Evolutionary conservation across 53 echinoderm and acorn worm species (phyloP).

Genomic region (Holothuria leucospilota): DNA sequence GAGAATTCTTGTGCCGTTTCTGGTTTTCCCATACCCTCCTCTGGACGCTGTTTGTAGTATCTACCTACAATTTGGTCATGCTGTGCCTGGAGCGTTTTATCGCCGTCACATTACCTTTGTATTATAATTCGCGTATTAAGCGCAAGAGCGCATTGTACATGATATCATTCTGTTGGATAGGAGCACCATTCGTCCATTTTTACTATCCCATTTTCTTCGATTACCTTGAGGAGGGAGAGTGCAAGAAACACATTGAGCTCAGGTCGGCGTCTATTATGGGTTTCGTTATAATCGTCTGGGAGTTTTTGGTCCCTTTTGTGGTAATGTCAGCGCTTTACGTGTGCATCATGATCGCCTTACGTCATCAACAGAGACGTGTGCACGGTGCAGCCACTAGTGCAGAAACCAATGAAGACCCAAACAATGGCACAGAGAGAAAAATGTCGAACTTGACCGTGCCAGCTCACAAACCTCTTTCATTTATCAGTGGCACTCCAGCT

Average conservation of each 20-base stretch:
- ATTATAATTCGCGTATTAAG: constrained; percentile 15
- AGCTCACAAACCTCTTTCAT: constrained; percentile 2
- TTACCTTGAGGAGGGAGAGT: constrained; percentile 49
- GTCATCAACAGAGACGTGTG: constrained; percentile 63
- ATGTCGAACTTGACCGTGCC: constrained; percentile 39
- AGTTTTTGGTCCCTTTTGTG: constrained; percentile 71
- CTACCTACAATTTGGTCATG: constrained; percentile 68
- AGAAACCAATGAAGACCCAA: background rate
- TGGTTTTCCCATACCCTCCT: constrained; percentile 70
- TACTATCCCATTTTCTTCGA: constrained; percentile 68
- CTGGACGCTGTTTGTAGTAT: constrained; percentile 66
- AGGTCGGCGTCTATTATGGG: constrained; percentile 55
- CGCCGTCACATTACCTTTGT: constrained; percentile 64
- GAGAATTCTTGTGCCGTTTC: constrained; percentile 63
- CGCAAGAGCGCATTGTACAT: constrained; percentile 27
- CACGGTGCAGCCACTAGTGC: background rate
- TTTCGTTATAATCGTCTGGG: constrained; percentile 65
- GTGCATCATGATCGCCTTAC: constrained; percentile 63
- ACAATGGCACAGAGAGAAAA: background rate
- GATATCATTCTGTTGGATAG: constrained; percentile 62
- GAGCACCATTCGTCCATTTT: constrained; percentile 64
- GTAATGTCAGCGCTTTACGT: constrained; percentile 71
- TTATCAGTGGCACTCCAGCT: background rate
- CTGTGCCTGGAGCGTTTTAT: constrained; percentile 68
- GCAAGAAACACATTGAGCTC: constrained; percentile 33